Evolutionary conservation across 2,797 vertebrate species (phyloP).

Genomic region (Micrastur ruficollis): DNA sequence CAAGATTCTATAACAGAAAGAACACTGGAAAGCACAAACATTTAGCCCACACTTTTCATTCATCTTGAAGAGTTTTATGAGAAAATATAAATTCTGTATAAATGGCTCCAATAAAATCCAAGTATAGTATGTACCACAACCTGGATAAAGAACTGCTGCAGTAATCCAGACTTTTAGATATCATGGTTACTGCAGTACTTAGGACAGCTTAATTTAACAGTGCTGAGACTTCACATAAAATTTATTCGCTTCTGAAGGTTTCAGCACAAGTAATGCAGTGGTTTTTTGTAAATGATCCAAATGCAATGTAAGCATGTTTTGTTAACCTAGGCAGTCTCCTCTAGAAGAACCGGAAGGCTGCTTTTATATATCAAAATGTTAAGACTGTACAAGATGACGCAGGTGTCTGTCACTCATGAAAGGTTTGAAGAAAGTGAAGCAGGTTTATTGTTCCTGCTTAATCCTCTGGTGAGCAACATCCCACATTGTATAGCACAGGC

Average conservation of each 20-base stretch:
- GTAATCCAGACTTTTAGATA: conserved; percentile 16
- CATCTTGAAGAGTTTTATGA: conserved; percentile 45
- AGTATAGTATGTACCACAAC: conserved; percentile 43
- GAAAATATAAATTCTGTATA: conserved; percentile 32
- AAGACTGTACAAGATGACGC: background rate
- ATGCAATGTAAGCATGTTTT: background rate
- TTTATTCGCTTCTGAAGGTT: background rate
- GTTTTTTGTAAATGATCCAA: background rate
- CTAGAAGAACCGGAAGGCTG: background rate
- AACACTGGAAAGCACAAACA: conserved; percentile 44
- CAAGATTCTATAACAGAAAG: conserved; percentile 36
- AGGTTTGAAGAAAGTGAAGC: conserved; percentile 34
- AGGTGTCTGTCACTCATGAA: conserved; percentile 12
- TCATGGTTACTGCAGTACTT: conserved; percentile 53
- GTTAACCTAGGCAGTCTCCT: background rate
- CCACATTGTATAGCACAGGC: background rate
- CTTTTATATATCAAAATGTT: background rate
- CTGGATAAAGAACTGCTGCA: conserved; percentile 35
- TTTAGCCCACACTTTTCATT: conserved; percentile 40
- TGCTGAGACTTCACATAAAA: background rate
- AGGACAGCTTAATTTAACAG: conserved; percentile 22
- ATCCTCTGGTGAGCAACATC: conserved; percentile 44
- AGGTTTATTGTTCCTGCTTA: conserved; percentile 49
- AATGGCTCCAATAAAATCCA: conserved; percentile 22
- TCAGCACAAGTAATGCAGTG: background rate